Conservation (phyloP, 2,888 invertebrate species). For the Tolmerus cingulatus region DNA sequence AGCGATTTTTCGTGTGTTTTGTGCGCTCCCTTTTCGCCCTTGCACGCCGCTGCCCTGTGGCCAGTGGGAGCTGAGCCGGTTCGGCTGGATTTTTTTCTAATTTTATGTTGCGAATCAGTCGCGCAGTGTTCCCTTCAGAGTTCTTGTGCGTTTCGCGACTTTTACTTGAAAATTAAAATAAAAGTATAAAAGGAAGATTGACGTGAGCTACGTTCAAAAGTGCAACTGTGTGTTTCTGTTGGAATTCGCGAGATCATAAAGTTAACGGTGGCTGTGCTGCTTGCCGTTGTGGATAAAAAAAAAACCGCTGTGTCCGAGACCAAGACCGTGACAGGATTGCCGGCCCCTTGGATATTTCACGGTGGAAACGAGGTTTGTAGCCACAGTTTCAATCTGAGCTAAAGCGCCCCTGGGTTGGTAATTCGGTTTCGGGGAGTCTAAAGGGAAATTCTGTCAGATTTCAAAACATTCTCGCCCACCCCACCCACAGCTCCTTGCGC, state of each 20-base stretch:
- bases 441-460: background rate
- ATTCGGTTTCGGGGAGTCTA: background rate
- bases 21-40: background rate
- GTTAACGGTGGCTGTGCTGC: background rate
- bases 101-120: background rate
- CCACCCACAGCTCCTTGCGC: background rate
- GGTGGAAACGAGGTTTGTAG: background rate
- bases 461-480: background rate
- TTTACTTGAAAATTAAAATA: background rate
- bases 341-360: background rate
- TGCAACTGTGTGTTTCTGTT: background rate
- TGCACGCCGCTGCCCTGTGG: background rate
- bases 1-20: background rate
- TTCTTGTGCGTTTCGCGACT: background rate
- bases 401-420: background rate
- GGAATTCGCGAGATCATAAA: background rate
- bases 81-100: slow-evolving; percentile 20
- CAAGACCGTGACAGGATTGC: background rate
- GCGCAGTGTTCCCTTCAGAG: background rate
- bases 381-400: background rate
- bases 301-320: background rate
- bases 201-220: background rate
- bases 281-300: background rate
- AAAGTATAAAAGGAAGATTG: background rate
- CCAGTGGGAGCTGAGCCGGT: slow-evolving; percentile 16